Evolutionary conservation across 2,113 vertebrate species (phyloP).

Genomic region (Nyctibius bracteatus): DNA sequence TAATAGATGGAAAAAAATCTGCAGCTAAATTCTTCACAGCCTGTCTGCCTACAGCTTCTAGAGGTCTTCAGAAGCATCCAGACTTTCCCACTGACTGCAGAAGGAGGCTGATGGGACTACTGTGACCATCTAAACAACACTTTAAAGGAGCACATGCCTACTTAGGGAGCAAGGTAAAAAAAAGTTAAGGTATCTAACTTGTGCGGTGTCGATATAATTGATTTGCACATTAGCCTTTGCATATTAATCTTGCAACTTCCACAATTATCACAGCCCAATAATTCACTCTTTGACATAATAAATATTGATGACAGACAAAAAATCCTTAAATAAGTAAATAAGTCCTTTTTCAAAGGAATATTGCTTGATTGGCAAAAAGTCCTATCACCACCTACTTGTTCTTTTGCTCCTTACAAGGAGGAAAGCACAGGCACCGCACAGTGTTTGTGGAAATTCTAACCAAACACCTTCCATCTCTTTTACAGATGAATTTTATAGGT

Average conservation of each 20-base stretch:
- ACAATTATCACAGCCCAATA: not conserved
- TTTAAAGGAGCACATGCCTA: not conserved
- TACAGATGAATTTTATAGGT: not conserved
- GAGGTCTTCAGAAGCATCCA: not conserved
- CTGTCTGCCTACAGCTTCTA: not conserved
- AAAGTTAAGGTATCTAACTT: not conserved
- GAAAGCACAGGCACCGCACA: not conserved
- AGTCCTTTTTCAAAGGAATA: not conserved
- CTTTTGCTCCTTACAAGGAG: not conserved
- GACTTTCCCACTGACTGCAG: not conserved
- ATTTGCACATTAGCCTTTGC: not conserved
- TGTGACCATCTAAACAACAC: not conserved
- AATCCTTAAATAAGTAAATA: not conserved
- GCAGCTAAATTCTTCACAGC: not conserved
- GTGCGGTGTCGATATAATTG: fast-evolving
- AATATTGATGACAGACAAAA: not conserved
- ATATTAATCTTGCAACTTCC: not conserved
- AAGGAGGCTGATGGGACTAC: not conserved
- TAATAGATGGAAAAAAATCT: not conserved
- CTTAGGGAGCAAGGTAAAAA: not conserved
- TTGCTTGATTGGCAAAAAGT: not conserved
- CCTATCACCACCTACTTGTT: not conserved
- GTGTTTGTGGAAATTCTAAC: not conserved
- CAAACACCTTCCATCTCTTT: not conserved
- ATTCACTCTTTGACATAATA: not conserved